A percentile compares a stretch with the other conserved stretches of the same genome.
These are phyloP conservation scores for Drosophila tropicalis DNA, from an alignment of 1,140 invertebrate species.

Conservation along the genomic window DNA sequence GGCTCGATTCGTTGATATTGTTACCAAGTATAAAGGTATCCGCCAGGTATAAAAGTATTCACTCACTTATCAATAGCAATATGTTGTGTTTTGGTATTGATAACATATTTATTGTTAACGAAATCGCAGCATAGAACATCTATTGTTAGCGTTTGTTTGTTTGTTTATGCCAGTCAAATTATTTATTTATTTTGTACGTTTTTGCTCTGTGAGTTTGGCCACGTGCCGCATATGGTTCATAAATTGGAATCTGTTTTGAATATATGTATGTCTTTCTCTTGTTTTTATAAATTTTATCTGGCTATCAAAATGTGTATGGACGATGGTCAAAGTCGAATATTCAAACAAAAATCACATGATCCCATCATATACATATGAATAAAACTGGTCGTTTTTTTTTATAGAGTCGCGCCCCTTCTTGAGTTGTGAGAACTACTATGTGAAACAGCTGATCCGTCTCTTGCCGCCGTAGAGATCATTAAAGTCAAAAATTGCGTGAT, in stretches of 20 bases:
- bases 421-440: conserved; percentile 6
- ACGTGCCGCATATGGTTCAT: conserved; percentile 58
- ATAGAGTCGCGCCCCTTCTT: conserved; percentile 53
- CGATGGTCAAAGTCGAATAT: conserved; percentile 62
- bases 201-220: conserved; percentile 41
- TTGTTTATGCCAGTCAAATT: conserved; percentile 27
- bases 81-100: conserved; percentile 44
- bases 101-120: conserved; percentile 55
- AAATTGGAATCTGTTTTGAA: conserved; percentile 45
- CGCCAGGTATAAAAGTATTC: conserved; percentile 15
- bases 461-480: conserved; percentile 13
- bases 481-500: conserved; percentile 54
- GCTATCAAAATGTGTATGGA: conserved; percentile 46
- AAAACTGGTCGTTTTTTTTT: conserved; percentile 25
- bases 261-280: conserved; percentile 1
- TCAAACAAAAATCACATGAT: conserved; percentile 65
- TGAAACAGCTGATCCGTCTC: conserved; percentile 42
- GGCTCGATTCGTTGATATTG: conserved; percentile 14
- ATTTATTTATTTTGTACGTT: conserved; percentile 50
- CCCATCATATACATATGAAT: conserved; percentile 29
- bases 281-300: conserved; percentile 58
- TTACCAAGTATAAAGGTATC: conserved; percentile 2
- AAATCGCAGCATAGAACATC: conserved; percentile 48
- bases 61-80: conserved; percentile 47
- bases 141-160: conserved; percentile 52